These are phyloP conservation scores for Scalopus aquaticus DNA, from an alignment of 2,113 vertebrate species.

Conservation along the genomic window DNA sequence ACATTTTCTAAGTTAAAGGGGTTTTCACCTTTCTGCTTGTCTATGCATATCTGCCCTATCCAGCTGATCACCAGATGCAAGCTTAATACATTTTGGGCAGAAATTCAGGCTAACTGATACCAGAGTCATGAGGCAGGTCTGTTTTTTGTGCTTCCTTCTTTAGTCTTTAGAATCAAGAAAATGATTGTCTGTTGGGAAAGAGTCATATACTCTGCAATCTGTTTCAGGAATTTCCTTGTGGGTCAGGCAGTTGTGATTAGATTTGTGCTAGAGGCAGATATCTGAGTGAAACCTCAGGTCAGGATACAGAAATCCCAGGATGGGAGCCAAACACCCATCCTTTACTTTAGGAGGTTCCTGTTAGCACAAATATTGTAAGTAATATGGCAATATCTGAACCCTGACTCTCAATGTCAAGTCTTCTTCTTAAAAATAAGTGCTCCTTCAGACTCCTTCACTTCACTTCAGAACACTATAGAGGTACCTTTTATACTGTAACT, in stretches of 20 bases:
- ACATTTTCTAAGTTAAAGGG: background rate
- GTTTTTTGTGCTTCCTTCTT: background rate
- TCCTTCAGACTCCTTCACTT: background rate
- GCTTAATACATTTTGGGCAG: background rate
- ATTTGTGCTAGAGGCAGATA: background rate
- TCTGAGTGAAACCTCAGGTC: background rate
- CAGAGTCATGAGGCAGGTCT: background rate
- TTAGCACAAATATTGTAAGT: background rate
- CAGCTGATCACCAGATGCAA: background rate
- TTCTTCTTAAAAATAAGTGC: background rate
- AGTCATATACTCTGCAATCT: background rate
- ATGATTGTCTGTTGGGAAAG: background rate
- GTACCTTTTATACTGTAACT: background rate
- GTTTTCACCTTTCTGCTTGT: background rate
- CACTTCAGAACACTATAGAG: background rate
- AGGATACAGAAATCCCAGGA: background rate
- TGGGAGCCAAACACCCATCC: background rate
- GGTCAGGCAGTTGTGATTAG: background rate
- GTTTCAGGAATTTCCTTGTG: background rate
- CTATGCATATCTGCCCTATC: background rate
- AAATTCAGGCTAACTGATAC: background rate
- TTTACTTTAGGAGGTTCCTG: background rate
- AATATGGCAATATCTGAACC: background rate
- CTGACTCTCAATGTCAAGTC: background rate
- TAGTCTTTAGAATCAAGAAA: background rate